These are phyloP conservation scores for Drosophila gunungcola DNA, from an alignment of 1,140 invertebrate species.

Conservation along the genomic window DNA sequence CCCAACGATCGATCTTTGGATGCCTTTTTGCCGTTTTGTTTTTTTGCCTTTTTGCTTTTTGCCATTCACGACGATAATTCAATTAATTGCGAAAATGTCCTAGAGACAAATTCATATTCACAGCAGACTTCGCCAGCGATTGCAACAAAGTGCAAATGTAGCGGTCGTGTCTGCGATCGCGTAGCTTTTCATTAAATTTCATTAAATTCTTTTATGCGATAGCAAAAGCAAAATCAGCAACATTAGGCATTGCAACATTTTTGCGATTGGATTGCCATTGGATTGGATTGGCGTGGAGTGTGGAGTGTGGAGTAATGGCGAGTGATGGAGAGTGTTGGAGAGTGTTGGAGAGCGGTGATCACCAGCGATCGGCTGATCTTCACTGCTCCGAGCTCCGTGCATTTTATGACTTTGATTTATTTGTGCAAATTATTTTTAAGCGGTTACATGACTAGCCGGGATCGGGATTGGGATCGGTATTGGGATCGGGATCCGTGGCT, in stretches of 20 bases:
- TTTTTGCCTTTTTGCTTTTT: slow-evolving; percentile 26
- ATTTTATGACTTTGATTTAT: slow-evolving; percentile 82
- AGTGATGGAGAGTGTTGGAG: background rate
- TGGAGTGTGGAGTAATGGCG: background rate
- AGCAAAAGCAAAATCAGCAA: slow-evolving; percentile 59
- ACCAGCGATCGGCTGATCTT: slow-evolving; percentile 38
- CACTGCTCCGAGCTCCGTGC: slow-evolving; percentile 35
- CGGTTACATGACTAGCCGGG: slow-evolving; percentile 65
- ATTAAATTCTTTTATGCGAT: slow-evolving; percentile 83
- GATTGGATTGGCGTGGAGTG: slow-evolving; percentile 16
- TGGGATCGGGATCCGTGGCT: slow-evolving; percentile 16
- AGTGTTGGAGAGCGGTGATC: slow-evolving; percentile 10
- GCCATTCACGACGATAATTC: slow-evolving; percentile 83
- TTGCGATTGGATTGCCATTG: slow-evolving; percentile 12
- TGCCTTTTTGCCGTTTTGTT: slow-evolving; percentile 67
- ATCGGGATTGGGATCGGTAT: background rate
- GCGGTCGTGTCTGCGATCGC: slow-evolving; percentile 73
- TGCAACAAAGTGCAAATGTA: slow-evolving; percentile 64
- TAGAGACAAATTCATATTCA: slow-evolving; percentile 83
- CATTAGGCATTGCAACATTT: slow-evolving; percentile 46
- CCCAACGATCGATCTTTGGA: slow-evolving; percentile 46
- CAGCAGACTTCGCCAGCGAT: slow-evolving; percentile 44
- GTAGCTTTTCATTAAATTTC: slow-evolving; percentile 83
- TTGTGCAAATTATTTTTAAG: slow-evolving; percentile 79
- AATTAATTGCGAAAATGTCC: slow-evolving; percentile 83